Evolutionary conservation across 2,113 vertebrate species (phyloP), one percentile per base, ranked within the genome.

Genomic region (Manacus vitellinus): DNA sequence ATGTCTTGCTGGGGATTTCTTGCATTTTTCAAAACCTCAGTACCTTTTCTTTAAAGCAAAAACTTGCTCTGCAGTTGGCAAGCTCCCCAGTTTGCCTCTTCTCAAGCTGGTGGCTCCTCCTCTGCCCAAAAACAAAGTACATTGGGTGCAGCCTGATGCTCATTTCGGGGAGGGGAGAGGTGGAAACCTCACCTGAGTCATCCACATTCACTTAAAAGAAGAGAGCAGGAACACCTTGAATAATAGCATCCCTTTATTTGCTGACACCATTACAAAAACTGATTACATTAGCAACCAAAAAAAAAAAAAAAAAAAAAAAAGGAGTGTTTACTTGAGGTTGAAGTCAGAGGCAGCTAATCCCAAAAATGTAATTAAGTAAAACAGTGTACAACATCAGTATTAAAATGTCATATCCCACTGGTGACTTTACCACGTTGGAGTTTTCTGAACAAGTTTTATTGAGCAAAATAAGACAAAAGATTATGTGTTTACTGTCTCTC

Each of bases 241-340:
- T 97, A 98, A 98, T 95, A 98, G 96, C 97, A 97, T 98, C 98
- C 97, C 97, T 98, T 98, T 98, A 98, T 98, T 98, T 96, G 97
- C 95, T 97, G 96, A 97, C 92, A 97, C 94, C 96, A 96, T 98
- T 98, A 98, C 95, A 98, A 98, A 98, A 98, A 98, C 96, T 27
- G 96, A 98, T 98, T 98, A 98, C 97, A 98, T 97, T 97, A 98
- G 97, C 98, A 98, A 98, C 96, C 70, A 87, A 95, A 97, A 97
- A 87, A 87, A 92, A 85, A 62, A 51, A n/a, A 62, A 51, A n/a
- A 23, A 27, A 56, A 72, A 94, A 70, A 67, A 80, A 94, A 90
- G 27, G 66, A 97, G 96, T 97, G 97, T 98, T 97, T 97, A 98
- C 97, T 98, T 98, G 94, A 97, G 96, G 96, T 96, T 97, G 97